Conservation (phyloP, 92 coral and sea anemone genomes). For the Bergia puertoricense region DNA sequence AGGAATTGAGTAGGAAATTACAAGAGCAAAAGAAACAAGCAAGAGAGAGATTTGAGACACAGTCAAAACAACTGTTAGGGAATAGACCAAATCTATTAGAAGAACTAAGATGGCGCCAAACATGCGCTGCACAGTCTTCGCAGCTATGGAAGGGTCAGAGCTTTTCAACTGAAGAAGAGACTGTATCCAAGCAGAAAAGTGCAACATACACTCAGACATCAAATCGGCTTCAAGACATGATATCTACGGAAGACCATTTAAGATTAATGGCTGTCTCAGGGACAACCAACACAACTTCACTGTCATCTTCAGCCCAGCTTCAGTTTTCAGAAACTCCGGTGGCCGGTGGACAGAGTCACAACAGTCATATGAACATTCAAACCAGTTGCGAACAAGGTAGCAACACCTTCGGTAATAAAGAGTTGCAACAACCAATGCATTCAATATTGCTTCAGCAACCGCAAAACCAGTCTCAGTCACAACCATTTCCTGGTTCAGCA, state of each 20-base stretch:
- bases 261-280: neutral
- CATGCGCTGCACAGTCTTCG: neutral
- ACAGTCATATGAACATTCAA: neutral
- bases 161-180: neutral
- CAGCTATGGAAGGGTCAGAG: neutral
- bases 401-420: neutral
- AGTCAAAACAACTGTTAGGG: conserved; percentile 48
- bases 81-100: conserved; percentile 28
- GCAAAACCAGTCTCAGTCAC: neutral
- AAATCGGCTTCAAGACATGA: neutral
- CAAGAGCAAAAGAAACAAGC: conserved; percentile 58
- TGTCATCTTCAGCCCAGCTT: neutral
- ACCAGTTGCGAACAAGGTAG: neutral
- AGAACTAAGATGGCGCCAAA: neutral
- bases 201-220: neutral
- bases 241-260: neutral
- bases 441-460: neutral
- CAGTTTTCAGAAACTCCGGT: conserved; percentile 4
- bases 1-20: conserved; percentile 58
- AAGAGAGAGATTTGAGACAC: conserved; percentile 62
- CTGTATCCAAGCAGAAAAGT: neutral
- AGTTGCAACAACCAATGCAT: neutral
- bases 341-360: neutral
- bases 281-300: neutral
- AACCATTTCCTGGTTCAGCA: neutral